These are phyloP conservation scores for Thunnus maccoyii DNA, from an alignment of 2,113 vertebrate genomes.

Conservation along the genomic window DNA sequence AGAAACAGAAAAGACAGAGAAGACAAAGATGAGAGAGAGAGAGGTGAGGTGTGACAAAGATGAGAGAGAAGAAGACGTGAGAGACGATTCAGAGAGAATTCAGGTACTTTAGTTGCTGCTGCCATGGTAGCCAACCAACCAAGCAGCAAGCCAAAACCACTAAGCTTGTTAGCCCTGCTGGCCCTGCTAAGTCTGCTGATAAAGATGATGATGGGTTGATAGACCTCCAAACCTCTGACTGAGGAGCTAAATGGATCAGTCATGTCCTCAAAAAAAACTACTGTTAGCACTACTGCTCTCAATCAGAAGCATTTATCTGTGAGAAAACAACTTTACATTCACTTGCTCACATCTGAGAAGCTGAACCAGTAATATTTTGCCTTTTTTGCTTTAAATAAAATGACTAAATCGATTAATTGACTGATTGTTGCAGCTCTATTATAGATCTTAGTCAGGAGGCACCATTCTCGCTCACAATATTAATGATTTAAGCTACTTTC, in stretches of 20 bases:
- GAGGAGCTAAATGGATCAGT: slow-evolving; percentile 38
- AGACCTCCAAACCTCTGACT: slow-evolving; percentile 8
- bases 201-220: slow-evolving; percentile 30
- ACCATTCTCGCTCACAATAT: background rate
- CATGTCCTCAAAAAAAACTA: slow-evolving; percentile 4
- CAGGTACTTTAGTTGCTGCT: background rate
- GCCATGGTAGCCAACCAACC: slow-evolving; percentile 27
- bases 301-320: background rate
- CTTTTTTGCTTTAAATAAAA: too few relatives aligned
- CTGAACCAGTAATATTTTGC: too few relatives aligned
- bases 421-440: too few relatives aligned
- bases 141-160: slow-evolving; percentile 19
- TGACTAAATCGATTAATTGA: too few relatives aligned
- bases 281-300: background rate
- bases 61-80: background rate
- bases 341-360: too few relatives aligned
- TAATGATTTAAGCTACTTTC: slow-evolving; percentile 1
- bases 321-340: background rate
- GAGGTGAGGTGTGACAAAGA: too few relatives aligned
- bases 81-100: background rate
- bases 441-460: background rate
- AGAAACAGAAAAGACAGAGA: background rate
- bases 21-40: background rate
- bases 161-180: slow-evolving; percentile 42
- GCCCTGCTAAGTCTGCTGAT: slow-evolving; percentile 28